Conservation (phyloP, 1,140 invertebrate genomes). For the Philopotamus ludificatus region DNA sequence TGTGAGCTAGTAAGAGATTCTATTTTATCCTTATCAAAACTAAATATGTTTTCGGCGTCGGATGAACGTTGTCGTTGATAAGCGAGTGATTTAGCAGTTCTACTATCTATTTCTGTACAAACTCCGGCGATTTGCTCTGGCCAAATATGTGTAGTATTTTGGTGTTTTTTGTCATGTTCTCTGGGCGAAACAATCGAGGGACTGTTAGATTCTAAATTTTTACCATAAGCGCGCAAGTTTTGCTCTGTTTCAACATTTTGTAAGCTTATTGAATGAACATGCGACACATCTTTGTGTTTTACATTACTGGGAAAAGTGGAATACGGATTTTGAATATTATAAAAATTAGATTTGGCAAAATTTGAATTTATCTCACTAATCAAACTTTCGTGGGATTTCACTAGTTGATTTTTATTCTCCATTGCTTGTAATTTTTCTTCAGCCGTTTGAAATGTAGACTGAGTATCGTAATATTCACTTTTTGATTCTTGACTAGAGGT, state of each 20-base stretch:
- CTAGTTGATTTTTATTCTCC: conserved; percentile 45
- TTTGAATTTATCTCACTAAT: conserved; percentile 54
- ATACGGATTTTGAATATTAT: conserved; percentile 63
- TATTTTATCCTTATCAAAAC: conserved; percentile 69
- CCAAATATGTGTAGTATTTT: conserved; percentile 57
- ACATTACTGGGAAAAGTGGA: conserved; percentile 61
- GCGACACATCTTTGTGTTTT: conserved; percentile 59
- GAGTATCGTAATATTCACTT: conserved; percentile 63
- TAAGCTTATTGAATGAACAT: conserved; percentile 64
- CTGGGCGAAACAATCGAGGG: conserved; percentile 26
- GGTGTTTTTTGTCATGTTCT: conserved; percentile 35
- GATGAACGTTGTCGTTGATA: conserved; percentile 56
- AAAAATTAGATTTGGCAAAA: conserved; percentile 60
- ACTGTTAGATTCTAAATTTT: conserved; percentile 31
- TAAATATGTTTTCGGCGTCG: conserved; percentile 63
- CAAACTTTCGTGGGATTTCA: conserved; percentile 60
- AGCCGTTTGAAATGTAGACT: conserved; percentile 50
- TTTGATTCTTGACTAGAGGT: conserved; percentile 66
- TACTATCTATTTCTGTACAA: conserved; percentile 55
- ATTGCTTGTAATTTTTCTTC: conserved; percentile 45
- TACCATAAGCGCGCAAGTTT: conserved; percentile 51
- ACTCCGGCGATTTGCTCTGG: conserved; percentile 57
- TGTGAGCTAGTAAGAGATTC: conserved; percentile 63
- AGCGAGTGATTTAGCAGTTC: conserved; percentile 51
- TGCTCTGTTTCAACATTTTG: conserved; percentile 68